A percentile compares a stretch with the other conserved stretches of the same genome.
Conservation (phyloP, 2,797 vertebrate genomes). For the Neosilurus mollespiculum region DNA sequence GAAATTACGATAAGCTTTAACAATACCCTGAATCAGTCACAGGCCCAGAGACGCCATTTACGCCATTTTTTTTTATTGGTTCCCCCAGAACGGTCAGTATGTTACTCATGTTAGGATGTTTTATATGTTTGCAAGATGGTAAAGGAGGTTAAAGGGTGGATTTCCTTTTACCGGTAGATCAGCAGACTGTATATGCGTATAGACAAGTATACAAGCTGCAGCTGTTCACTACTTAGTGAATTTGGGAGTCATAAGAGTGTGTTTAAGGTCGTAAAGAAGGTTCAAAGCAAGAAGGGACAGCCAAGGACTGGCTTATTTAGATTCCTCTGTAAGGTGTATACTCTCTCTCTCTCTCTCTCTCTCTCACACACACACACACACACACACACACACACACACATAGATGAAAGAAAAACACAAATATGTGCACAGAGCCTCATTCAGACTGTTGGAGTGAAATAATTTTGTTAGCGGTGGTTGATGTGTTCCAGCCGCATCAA, state of each 20-base stretch:
- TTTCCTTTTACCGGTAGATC: slow-evolving; percentile 6
- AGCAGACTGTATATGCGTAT: neutral
- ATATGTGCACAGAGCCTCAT: slow-evolving; percentile 5
- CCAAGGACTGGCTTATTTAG: slow-evolving; percentile 38
- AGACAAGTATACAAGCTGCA: slow-evolving; percentile 15
- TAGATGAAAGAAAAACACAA: neutral
- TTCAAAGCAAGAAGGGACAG: slow-evolving; percentile 32
- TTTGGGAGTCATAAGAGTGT: slow-evolving; percentile 33
- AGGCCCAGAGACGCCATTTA: neutral
- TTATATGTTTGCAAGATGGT: slow-evolving; percentile 8
- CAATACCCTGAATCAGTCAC: slow-evolving; percentile 1
- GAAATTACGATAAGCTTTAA: neutral
- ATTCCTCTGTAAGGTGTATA: slow-evolving; percentile 38
- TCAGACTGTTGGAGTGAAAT: slow-evolving; percentile 40
- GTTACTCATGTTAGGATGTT: neutral
- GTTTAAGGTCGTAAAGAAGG: slow-evolving; percentile 34
- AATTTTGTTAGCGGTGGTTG: slow-evolving; percentile 31
- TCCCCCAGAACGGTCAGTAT: neutral
- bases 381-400: slow-evolving; percentile 22
- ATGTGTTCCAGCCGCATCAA: slow-evolving; percentile 49
- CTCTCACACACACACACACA: slow-evolving; percentile 17
- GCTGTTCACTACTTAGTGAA: slow-evolving; percentile 34
- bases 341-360: slow-evolving; percentile 15
- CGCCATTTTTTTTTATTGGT: slow-evolving; percentile 1
- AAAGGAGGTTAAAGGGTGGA: slow-evolving; percentile 13